phyloP scores from a whole-genome alignment of 2,797 vertebrate species.

The Acipenser ruthenus region DNA sequence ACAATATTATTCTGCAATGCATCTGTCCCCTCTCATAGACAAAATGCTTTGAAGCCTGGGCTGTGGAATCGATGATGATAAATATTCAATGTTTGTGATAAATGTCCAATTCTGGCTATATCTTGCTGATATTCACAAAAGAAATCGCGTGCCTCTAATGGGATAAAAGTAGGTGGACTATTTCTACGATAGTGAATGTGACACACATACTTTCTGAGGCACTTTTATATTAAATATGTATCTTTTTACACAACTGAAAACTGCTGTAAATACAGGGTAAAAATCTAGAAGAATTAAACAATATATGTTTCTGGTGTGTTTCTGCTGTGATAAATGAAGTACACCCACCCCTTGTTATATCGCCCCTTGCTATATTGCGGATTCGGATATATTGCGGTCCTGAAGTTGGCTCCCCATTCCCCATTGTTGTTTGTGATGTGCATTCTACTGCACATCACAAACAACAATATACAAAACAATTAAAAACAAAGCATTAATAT shows the following conservation, averaged over 20 bases:
- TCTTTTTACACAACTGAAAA: conserved; percentile 1
- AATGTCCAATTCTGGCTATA: conserved; percentile 2
- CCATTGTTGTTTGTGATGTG: no score
- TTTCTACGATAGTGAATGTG: neutral
- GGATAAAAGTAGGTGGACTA: neutral
- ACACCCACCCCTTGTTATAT: neutral
- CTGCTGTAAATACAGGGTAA: neutral
- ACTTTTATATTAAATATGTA: conserved; percentile 3
- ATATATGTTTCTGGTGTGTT: neutral
- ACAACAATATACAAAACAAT: no score
- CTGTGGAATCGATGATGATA: neutral
- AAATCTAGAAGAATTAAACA: conserved; percentile 5
- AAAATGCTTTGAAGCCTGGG: conserved; percentile 3
- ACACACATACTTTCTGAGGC: conserved; percentile 3
- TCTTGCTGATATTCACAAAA: neutral
- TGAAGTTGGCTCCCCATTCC: no score
- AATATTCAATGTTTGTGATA: conserved; percentile 6
- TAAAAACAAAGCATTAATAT: no score
- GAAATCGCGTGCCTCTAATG: neutral
- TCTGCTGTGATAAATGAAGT: conserved; percentile 3
- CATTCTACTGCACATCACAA: no score
- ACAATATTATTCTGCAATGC: neutral
- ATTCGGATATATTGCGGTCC: no score
- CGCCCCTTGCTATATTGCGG: no score
- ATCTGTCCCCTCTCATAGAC: neutral